phyloP scores from a whole-genome alignment of 2,888 invertebrate genomes.

The Drosophila neotestacea region DNA sequence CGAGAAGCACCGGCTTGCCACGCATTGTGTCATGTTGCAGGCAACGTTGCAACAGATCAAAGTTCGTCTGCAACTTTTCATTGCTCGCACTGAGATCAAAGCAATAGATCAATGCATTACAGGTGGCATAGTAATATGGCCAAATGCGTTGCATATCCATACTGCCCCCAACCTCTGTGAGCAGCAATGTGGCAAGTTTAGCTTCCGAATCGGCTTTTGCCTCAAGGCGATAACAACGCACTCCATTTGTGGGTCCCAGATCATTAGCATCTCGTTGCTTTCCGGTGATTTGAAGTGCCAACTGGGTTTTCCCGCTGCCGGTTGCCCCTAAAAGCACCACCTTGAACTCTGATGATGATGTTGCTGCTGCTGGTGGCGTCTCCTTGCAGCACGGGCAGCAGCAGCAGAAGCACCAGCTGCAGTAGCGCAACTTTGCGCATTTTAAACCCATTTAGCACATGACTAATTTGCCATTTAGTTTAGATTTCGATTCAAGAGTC shows the following conservation, averaged over 20 bases:
- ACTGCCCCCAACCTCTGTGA: conserved; percentile 84
- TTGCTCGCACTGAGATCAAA: conserved; percentile 75
- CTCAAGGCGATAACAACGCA: conserved; percentile 66
- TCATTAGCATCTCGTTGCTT: conserved; percentile 65
- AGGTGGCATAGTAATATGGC: conserved; percentile 80
- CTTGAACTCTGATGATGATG: conserved; percentile 49
- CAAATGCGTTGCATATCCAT: conserved; percentile 83
- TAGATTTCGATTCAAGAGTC: background rate
- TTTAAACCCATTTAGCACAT: conserved; percentile 65
- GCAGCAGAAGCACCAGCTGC: conserved; percentile 15
- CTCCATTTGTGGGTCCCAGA: conserved; percentile 80
- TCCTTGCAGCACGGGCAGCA: conserved; percentile 20
- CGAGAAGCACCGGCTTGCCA: conserved; percentile 81
- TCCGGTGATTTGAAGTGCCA: conserved; percentile 74
- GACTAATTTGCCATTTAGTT: conserved; percentile 4
- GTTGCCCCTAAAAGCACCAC: conserved; percentile 80
- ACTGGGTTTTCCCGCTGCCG: conserved; percentile 83
- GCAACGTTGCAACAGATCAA: conserved; percentile 66
- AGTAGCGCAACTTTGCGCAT: conserved; percentile 55
- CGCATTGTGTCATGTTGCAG: conserved; percentile 70
- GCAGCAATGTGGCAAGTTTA: conserved; percentile 46
- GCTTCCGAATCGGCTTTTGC: background rate
- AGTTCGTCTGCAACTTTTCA: conserved; percentile 60
- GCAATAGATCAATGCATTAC: conserved; percentile 76
- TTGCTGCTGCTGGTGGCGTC: background rate